A percentile compares a stretch with the other conserved stretches of the same genome.
These are phyloP conservation scores for Epizoanthus ramosus DNA, from an alignment of 92 coral and sea anemone species.

Conservation along the genomic window DNA sequence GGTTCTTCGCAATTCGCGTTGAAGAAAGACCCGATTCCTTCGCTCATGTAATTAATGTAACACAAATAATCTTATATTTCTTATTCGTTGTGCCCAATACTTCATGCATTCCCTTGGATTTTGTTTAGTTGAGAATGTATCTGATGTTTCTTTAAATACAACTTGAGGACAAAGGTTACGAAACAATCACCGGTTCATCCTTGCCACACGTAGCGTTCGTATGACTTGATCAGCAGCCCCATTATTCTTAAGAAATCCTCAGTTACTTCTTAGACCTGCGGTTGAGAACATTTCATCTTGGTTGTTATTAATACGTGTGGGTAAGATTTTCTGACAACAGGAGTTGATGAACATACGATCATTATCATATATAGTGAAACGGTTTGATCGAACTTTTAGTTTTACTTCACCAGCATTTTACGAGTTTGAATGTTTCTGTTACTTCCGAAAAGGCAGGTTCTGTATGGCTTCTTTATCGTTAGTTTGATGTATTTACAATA, in stretches of 20 bases:
- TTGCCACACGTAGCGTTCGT: not conserved
- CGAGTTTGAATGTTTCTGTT: not conserved
- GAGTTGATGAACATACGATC: constrained; percentile 2
- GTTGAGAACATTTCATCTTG: not conserved
- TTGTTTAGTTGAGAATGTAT: not conserved
- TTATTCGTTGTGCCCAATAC: not conserved
- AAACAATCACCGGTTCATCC: not conserved
- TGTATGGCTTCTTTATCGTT: not conserved
- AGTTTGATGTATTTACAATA: not conserved
- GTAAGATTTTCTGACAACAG: constrained; percentile 6
- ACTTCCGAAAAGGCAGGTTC: not conserved
- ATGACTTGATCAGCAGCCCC: too few relatives aligned
- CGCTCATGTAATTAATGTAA: not conserved
- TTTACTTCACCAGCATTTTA: not conserved
- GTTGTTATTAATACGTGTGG: not conserved
- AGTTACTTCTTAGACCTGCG: not conserved
- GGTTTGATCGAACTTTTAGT: not conserved
- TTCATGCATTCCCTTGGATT: not conserved
- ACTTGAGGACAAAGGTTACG: constrained; percentile 1
- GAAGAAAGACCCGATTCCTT: not conserved
- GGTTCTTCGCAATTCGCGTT: not conserved
- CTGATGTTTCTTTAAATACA: not conserved
- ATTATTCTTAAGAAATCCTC: constrained; percentile 6
- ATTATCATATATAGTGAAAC: constrained; percentile 13
- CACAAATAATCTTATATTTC: not conserved